Base-by-base conservation (phyloP, 2,888 invertebrate genomes). In the Pseudolycoriella hygida region DNA sequence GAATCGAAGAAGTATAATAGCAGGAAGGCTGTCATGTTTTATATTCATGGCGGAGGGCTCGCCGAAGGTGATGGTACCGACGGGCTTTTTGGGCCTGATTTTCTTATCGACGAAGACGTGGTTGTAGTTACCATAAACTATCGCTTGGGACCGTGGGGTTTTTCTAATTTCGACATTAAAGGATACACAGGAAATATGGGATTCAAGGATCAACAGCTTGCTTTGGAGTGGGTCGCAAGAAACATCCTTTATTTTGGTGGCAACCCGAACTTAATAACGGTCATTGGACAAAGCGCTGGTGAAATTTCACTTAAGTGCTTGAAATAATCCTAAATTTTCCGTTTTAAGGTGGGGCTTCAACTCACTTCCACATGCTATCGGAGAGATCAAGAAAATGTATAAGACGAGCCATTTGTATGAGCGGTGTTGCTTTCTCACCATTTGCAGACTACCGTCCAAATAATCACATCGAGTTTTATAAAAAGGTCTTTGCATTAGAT, bases 111-210 rank as follows among this genome's bases (percentile, higher is more conserved):
- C 18, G 18, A 44, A n/a, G 5, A 44, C 2, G 20, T 34, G 8
- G 34, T 44, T 38, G n/a, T 44, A 38, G 39, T 44, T 6, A 44
- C 44, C 17, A 11, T 39, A n/a, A 44, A 44, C 10, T 44, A 38
- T 39, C 38, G 44, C 5, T 11, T 44, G 14, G 44, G 44, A 2
- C 8, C 25, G 15, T 25, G 37, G 6, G 44, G 44, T 18, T 38
- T 44, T 39, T 5, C 38, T 10, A 18, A 17, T 8, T 34, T 44
- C 12, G 25, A 39, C 12, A 25, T 12, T 6, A 5, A 17, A 5
- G 44, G 38, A 44, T 38, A 39, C 14, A 30, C 44, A 10, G 44
- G 44, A 6, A 44, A 44, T 39, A 39, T 44, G 43, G 32, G 32
- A 4, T 17, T 43, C 3, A 43, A 43, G 34, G 43, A 43, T 32